These are phyloP conservation scores for Falcaria lacertinaria DNA, from an alignment of 2,888 invertebrate genomes.

Conservation along the genomic window DNA sequence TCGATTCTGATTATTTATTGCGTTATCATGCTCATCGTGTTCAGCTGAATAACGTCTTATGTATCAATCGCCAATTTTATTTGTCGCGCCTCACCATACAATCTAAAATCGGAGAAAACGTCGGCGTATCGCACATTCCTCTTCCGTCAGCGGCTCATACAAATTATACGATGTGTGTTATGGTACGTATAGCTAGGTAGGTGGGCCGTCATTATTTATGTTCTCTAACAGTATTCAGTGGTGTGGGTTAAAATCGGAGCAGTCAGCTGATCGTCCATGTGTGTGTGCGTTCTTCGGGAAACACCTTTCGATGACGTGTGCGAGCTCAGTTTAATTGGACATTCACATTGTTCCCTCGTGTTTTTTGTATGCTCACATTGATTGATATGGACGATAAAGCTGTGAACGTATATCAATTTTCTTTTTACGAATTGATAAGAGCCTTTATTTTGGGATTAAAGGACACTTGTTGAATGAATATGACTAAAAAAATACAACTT, in stretches of 20 bases:
- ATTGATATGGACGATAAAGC: constrained; percentile 39
- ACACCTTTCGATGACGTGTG: constrained; percentile 79
- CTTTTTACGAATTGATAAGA: neutral
- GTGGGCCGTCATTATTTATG: constrained; percentile 79
- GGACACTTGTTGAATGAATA: neutral
- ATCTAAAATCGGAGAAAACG: constrained; percentile 61
- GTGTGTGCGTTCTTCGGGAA: constrained; percentile 75
- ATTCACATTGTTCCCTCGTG: constrained; percentile 73
- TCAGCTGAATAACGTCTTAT: constrained; percentile 52
- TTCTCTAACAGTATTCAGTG: constrained; percentile 75
- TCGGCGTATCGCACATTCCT: constrained; percentile 67
- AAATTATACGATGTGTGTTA: constrained; percentile 75
- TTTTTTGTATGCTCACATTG: constrained; percentile 45
- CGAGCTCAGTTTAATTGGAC: constrained; percentile 77
- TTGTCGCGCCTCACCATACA: constrained; percentile 53
- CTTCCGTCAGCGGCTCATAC: constrained; percentile 66
- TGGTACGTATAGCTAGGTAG: constrained; percentile 77
- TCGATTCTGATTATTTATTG: constrained; percentile 70
- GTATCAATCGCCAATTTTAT: constrained; percentile 56
- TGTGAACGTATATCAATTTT: constrained; percentile 25
- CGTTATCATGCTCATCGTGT: constrained; percentile 54
- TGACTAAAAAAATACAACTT: too few relatives aligned
- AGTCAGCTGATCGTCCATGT: constrained; percentile 69
- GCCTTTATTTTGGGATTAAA: neutral
- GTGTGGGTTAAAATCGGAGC: constrained; percentile 80